These are phyloP conservation scores for Diadema setosum DNA, from an alignment of 35 echinoderm and acorn worm genomes.

Conservation along the genomic window DNA sequence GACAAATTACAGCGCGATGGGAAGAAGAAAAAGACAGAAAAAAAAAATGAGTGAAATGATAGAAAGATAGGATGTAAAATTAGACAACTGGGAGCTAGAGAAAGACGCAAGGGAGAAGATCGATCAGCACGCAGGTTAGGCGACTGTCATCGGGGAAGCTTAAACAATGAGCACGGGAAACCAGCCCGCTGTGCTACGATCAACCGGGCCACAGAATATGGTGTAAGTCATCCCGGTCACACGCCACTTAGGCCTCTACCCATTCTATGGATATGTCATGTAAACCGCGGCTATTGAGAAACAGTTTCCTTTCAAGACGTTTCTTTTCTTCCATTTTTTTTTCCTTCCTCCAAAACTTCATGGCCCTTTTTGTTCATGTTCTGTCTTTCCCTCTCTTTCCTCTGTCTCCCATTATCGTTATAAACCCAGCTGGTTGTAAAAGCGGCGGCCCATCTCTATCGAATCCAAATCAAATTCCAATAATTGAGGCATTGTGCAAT, in stretches of 20 bases:
- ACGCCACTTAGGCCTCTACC: neutral
- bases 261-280: neutral
- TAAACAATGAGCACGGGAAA: neutral
- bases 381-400: neutral
- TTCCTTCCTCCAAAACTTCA: neutral
- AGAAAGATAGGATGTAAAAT: too few relatives aligned
- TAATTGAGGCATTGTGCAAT: neutral
- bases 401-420: neutral
- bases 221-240: neutral
- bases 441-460: too few relatives aligned
- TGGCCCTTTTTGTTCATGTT: constrained; percentile 2
- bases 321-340: neutral
- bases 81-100: too few relatives aligned
- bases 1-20: neutral
- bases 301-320: neutral
- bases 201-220: neutral
- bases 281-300: neutral
- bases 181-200: neutral
- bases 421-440: neutral
- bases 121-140: neutral
- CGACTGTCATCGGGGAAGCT: neutral
- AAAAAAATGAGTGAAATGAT: too few relatives aligned
- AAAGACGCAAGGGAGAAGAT: neutral
- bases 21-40: too few relatives aligned
- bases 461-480: constrained; percentile 1